Evolutionary conservation across 2,888 invertebrate species (phyloP).

Genomic region (Gonocerus acuteangulatus): DNA sequence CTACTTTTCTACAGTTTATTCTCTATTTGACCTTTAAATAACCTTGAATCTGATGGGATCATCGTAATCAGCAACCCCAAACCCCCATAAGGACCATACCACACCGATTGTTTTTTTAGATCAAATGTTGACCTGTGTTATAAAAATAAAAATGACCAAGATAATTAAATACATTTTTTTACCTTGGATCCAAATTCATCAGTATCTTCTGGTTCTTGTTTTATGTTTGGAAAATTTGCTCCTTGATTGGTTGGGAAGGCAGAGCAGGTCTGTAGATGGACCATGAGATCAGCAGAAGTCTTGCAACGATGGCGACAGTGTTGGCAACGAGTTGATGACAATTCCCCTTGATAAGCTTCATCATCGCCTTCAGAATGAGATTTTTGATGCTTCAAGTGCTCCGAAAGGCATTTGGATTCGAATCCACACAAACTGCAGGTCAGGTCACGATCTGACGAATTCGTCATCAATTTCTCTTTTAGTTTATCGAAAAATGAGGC

Average conservation of each 20-base stretch:
- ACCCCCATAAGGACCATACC: too few species aligned
- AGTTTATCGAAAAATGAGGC: constrained; percentile 75
- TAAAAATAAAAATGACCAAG: too few species aligned
- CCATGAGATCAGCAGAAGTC: constrained; percentile 67
- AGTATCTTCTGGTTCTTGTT: constrained; percentile 10
- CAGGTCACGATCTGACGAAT: constrained; percentile 58
- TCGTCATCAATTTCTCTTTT: constrained; percentile 63
- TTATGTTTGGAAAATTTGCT: neutral
- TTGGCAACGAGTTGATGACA: constrained; percentile 67
- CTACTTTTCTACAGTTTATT: too few species aligned
- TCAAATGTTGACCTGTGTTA: too few species aligned
- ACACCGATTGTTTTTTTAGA: too few species aligned
- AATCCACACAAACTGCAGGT: constrained; percentile 64
- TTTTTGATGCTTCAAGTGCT: constrained; percentile 71
- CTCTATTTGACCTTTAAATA: too few species aligned
- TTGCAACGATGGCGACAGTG: constrained; percentile 80
- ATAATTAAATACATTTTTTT: too few species aligned
- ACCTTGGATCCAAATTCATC: constrained; percentile 6
- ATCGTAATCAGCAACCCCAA: too few species aligned
- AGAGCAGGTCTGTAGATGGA: constrained; percentile 65
- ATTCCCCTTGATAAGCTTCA: constrained; percentile 26
- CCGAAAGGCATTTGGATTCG: constrained; percentile 71
- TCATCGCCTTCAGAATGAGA: constrained; percentile 38
- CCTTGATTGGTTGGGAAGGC: constrained; percentile 25
- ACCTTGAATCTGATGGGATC: too few species aligned